Conservation (phyloP, 2,888 invertebrate genomes). For the Tuta absoluta region DNA sequence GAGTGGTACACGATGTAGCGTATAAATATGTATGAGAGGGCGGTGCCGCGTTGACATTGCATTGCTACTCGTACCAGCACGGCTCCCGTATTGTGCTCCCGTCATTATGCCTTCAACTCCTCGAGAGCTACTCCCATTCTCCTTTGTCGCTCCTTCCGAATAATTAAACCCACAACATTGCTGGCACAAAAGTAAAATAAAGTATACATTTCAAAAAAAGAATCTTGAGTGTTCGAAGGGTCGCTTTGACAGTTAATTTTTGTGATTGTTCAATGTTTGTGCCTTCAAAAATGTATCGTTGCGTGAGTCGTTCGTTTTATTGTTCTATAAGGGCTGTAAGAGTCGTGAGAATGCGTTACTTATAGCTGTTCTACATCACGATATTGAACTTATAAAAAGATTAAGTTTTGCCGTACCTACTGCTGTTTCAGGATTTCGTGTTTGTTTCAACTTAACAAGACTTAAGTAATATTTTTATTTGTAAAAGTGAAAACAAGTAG, state of each 20-base stretch:
- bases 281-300: conserved; percentile 57
- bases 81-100: conserved; percentile 64
- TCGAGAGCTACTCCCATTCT: conserved; percentile 66
- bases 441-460: conserved; percentile 7
- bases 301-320: conserved; percentile 54
- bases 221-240: conserved; percentile 64
- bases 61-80: conserved; percentile 45
- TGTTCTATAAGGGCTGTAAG: conserved; percentile 62
- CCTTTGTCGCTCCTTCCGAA: conserved; percentile 76
- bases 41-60: conserved; percentile 61
- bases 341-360: conserved; percentile 67
- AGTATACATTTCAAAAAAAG: conserved; percentile 78
- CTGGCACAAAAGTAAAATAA: conserved; percentile 66
- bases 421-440: conserved; percentile 11
- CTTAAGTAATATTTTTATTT: not conserved
- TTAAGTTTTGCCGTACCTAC: conserved; percentile 6
- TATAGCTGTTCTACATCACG: conserved; percentile 25
- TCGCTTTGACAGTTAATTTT: conserved; percentile 70
- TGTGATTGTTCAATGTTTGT: conserved; percentile 68
- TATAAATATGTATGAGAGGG: conserved; percentile 77
- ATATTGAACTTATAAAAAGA: conserved; percentile 24
- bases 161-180: conserved; percentile 72
- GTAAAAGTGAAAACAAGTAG: not conserved
- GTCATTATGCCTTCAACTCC: conserved; percentile 65
- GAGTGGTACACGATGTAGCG: conserved; percentile 29